Evolutionary conservation across 2,113 vertebrate species (phyloP).

Genomic region (Amphiprion percula): DNA sequence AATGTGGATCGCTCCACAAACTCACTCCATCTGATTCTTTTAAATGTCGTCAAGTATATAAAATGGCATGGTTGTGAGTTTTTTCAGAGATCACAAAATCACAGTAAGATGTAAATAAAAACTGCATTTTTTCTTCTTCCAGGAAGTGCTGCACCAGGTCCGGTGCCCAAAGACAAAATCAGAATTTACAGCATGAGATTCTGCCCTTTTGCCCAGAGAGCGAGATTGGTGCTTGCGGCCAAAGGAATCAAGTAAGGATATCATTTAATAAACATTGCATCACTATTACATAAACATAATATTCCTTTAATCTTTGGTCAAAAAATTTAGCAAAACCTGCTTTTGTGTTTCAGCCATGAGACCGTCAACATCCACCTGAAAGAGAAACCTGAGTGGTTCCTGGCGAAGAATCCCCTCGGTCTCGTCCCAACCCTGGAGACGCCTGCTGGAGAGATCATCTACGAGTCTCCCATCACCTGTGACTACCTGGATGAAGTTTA

Average conservation of each 20-base stretch:
- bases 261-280: background rate
- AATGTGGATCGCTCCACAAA: too few relatives aligned
- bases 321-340: background rate
- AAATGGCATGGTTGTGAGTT: too few relatives aligned
- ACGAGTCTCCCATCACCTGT: constrained; percentile 90
- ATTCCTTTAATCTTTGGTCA: background rate
- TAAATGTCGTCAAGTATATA: too few relatives aligned
- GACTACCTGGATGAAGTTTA: constrained; percentile 95
- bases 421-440: constrained; percentile 91
- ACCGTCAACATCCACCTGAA: constrained; percentile 92
- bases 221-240: constrained; percentile 88
- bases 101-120: too few relatives aligned
- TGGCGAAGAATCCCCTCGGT: constrained; percentile 89
- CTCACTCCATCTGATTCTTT: too few relatives aligned
- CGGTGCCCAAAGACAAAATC: constrained; percentile 85
- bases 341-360: constrained; percentile 84
- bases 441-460: constrained; percentile 88
- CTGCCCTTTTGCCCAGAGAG: constrained; percentile 91
- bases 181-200: constrained; percentile 95
- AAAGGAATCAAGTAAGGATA: constrained; percentile 91
- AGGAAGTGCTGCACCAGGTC: constrained; percentile 88
- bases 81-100: too few relatives aligned
- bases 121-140: background rate
- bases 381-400: constrained; percentile 94
- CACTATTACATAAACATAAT: background rate